Evolutionary conservation across 2,113 vertebrate genomes (phyloP).

Genomic region (Melanerpes formicivorus): DNA sequence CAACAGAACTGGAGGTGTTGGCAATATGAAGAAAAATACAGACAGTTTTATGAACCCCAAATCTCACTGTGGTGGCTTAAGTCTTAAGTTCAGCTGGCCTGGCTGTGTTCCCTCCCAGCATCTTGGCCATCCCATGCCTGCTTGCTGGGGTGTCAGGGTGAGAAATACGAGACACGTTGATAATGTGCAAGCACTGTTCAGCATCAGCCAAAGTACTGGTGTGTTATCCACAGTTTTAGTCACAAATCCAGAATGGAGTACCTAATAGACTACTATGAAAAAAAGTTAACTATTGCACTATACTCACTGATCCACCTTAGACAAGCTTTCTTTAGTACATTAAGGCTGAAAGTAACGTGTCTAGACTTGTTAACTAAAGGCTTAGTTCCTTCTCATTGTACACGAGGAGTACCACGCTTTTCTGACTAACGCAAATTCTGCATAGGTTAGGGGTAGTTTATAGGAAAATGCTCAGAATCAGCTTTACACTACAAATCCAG

Average conservation of each 20-base stretch:
- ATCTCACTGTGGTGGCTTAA: background rate
- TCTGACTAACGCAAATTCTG: background rate
- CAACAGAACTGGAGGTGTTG: background rate
- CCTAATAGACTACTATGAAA: background rate
- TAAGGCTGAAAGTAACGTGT: background rate
- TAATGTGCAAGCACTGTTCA: background rate
- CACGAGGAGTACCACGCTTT: background rate
- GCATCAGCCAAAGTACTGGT: background rate
- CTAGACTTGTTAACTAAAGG: background rate
- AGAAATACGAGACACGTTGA: background rate
- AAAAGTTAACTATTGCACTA: background rate
- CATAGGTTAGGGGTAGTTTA: background rate
- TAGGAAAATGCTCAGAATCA: background rate
- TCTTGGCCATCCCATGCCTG: background rate
- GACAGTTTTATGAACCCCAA: background rate
- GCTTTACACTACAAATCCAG: background rate
- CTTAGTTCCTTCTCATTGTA: background rate
- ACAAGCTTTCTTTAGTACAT: background rate
- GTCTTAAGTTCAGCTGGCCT: background rate
- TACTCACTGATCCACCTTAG: background rate
- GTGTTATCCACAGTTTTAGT: background rate
- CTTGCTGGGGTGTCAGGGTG: rapidly evolving
- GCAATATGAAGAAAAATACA: background rate
- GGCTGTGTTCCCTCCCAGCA: background rate
- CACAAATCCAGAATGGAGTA: background rate